Evolutionary conservation across 2,797 vertebrate genomes (phyloP).

Genomic region (Carduelis carduelis): DNA sequence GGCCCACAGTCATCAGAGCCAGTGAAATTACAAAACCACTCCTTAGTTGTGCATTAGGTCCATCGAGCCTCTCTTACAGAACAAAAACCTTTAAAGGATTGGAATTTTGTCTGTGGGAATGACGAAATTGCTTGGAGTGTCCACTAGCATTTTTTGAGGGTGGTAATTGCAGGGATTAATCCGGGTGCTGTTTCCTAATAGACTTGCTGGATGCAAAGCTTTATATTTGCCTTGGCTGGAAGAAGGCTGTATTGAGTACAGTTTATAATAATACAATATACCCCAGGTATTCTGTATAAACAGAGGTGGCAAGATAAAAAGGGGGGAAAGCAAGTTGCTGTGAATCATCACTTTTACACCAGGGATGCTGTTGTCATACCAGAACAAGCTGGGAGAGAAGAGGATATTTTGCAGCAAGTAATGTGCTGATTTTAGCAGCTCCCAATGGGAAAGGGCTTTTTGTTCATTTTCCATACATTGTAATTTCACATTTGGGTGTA

Average conservation of each 20-base stretch:
- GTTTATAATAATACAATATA: not conserved
- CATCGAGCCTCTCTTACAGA: not conserved
- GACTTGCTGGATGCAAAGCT: not conserved
- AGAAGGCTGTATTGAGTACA: not conserved
- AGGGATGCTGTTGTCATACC: not conserved
- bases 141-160: not conserved
- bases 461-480: not conserved
- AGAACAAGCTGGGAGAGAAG: not conserved
- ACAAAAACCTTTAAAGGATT: not conserved
- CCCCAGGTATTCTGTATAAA: not conserved
- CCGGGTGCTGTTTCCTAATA: not conserved
- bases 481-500: not conserved
- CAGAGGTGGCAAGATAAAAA: not conserved
- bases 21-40: not conserved
- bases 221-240: not conserved
- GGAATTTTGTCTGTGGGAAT: not conserved
- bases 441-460: not conserved
- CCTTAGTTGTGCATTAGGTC: not conserved
- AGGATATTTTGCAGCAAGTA: not conserved
- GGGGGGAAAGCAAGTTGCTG: not conserved
- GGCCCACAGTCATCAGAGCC: not conserved
- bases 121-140: not conserved
- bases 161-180: conserved; percentile 22
- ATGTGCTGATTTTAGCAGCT: not conserved
- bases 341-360: not conserved